Conservation (phyloP, 2,888 invertebrate genomes). For the Chydorus sphaericus region DNA sequence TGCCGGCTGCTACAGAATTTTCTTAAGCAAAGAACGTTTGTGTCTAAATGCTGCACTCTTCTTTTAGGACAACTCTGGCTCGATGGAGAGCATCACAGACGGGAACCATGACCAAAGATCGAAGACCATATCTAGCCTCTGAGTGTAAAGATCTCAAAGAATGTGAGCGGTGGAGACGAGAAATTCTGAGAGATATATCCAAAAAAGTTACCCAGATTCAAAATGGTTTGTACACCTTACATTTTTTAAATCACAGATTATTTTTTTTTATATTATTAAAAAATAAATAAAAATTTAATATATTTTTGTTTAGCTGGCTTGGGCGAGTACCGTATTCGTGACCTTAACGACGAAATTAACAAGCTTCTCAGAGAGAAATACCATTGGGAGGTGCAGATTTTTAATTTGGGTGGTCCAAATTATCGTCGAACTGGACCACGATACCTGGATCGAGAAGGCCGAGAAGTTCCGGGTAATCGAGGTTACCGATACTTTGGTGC, state of each 20-base stretch:
- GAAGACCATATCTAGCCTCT: constrained; percentile 84
- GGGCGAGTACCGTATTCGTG: constrained; percentile 96
- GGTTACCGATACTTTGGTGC: constrained; percentile 99
- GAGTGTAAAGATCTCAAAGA: constrained; percentile 84
- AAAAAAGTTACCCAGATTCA: constrained; percentile 99
- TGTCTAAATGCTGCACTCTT: constrained; percentile 14
- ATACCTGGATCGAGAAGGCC: constrained; percentile 84
- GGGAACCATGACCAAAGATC: constrained; percentile 62
- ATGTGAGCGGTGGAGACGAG: constrained; percentile 91
- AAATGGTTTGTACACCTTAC: constrained; percentile 73
- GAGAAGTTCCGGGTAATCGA: constrained; percentile 92
- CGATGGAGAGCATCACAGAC: constrained; percentile 95
- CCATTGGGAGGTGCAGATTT: constrained; percentile 96
- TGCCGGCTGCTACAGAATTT: neutral
- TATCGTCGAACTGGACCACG: constrained; percentile 79
- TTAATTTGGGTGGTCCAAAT: constrained; percentile 88
- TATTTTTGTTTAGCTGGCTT: constrained; percentile 47
- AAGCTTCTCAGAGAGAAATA: constrained; percentile 88
- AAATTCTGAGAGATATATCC: constrained; percentile 92
- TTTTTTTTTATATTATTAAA: constrained; percentile 1
- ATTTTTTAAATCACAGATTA: too few relatives aligned
- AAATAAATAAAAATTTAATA: neutral
- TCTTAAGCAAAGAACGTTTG: neutral
- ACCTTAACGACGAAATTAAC: constrained; percentile 98
- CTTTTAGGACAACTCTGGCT: constrained; percentile 82